phyloP scores from a whole-genome alignment of 2,888 invertebrate species.

The Microdon myrmicae region DNA sequence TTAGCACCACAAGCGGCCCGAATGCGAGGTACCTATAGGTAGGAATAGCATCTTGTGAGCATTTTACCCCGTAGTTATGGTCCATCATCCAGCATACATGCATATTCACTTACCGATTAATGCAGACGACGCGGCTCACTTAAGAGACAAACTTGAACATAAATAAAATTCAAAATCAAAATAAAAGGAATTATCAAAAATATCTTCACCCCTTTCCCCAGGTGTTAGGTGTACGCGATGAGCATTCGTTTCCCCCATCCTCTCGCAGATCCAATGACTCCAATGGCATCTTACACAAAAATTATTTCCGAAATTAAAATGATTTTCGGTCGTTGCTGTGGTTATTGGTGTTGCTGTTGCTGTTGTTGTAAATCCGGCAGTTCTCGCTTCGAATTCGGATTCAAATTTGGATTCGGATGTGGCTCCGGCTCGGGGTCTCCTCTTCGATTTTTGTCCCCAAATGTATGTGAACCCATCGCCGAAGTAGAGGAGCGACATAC shows the following conservation, averaged over 20 bases:
- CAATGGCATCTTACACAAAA: constrained; percentile 23
- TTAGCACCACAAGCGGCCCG: neutral
- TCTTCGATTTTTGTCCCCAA: constrained; percentile 26
- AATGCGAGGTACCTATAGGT: neutral
- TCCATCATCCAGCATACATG: constrained; percentile 18
- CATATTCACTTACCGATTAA: constrained; percentile 27
- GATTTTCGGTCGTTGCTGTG: constrained; percentile 20
- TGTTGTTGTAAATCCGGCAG: too few species aligned
- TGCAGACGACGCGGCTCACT: constrained; percentile 4
- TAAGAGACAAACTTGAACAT: too few species aligned
- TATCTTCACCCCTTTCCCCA: constrained; percentile 11
- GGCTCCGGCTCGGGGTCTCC: too few species aligned
- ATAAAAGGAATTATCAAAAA: too few species aligned
- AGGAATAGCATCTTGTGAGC: neutral
- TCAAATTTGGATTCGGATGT: too few species aligned
- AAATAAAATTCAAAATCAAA: too few species aligned
- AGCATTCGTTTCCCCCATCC: constrained; percentile 1
- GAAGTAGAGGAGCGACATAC: too few species aligned
- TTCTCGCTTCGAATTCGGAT: too few species aligned
- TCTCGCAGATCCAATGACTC: neutral
- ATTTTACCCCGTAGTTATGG: constrained; percentile 2
- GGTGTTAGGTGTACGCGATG: neutral
- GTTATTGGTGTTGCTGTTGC: too few species aligned
- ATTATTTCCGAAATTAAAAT: constrained; percentile 35
- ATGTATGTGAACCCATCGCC: too few species aligned